These are phyloP conservation scores for Catamblyrhynchus diadema DNA, from an alignment of 2,797 vertebrate genomes.

Conservation along the genomic window DNA sequence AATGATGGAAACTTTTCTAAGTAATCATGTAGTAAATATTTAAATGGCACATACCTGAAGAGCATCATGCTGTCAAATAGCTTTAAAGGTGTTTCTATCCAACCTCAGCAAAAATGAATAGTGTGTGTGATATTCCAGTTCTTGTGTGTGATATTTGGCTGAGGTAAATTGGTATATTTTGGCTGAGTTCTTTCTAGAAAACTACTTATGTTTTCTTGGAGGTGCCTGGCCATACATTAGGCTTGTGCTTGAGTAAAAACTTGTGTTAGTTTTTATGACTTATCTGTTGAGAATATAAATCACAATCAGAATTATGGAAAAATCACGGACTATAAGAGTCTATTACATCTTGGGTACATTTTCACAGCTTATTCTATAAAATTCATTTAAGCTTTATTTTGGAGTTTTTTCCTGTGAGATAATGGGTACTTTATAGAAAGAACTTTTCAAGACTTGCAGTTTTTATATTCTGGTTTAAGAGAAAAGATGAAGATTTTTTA, in stretches of 20 bases:
- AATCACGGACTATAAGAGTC: neutral
- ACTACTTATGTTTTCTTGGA: neutral
- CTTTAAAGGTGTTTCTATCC: neutral
- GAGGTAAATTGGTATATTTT: neutral
- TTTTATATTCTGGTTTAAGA: neutral
- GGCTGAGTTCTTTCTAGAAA: neutral
- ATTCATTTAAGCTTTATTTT: neutral
- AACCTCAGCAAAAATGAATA: neutral
- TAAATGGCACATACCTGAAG: neutral
- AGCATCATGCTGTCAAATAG: neutral
- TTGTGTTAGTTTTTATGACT: neutral
- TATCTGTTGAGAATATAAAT: neutral
- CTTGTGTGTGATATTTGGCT: neutral
- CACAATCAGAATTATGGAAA: neutral
- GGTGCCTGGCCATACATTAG: neutral
- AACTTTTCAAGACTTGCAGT: neutral
- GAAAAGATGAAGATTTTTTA: neutral
- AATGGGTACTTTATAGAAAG: neutral
- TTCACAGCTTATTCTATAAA: neutral
- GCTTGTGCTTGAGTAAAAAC: neutral
- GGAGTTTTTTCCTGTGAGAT: neutral
- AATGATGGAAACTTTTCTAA: neutral
- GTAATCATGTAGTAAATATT: conserved; percentile 27
- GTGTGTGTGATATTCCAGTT: neutral
- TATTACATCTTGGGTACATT: neutral